Evolutionary conservation across 2,113 vertebrate species (phyloP), one percentile per base, ranked within the genome.

Genomic region (Plotosus lineatus): DNA sequence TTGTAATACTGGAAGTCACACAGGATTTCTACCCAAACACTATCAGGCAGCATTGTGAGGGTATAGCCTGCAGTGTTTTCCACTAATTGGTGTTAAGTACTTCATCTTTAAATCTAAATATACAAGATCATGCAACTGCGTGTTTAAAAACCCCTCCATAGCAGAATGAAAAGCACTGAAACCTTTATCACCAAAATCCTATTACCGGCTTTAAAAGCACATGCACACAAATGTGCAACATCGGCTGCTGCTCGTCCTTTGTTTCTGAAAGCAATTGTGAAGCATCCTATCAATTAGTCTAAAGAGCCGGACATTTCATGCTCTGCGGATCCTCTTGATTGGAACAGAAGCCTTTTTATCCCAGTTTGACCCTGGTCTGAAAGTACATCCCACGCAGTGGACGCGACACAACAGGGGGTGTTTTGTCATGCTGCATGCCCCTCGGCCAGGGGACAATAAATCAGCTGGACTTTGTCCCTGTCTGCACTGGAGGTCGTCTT

Each of bases 401-500:
- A 78, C 80, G 40, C 68, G 28, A 31, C 84, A 68, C 79, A 85
- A 80, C 84, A 84, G 82, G 82, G 82, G 80, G 51, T 61, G 50
- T 75, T 82, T 87, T 86, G 84, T 87, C 81, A 84, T 74, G 72
- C 76, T 53, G 51, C 51, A 82, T 81, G 77, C 75, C 79, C 66
- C 74, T 85, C 21, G 66, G 56, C 51, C 75, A 31, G 72, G 42
- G 69, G 71, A 86, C 87, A 88, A 90, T 93, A 92, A 88, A 92
- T 92, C 86, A 86, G 85, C 88, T 87, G 86, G 89, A 90, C 90
- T 91, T 81, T 88, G 91, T 90, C 90, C 89, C 84, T 90, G 87
- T 87, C 23, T 90, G 88, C 50, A 40, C 17, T 88, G 58, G 51
- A 65, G 76, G 26, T 56, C 75, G 71, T 77, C 69, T 74, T 12